Percentiles rank a stretch among this genome's conserved stretches.
These are phyloP conservation scores for Cotesia typhae DNA, from an alignment of 1,140 invertebrate genomes.

Conservation along the genomic window DNA sequence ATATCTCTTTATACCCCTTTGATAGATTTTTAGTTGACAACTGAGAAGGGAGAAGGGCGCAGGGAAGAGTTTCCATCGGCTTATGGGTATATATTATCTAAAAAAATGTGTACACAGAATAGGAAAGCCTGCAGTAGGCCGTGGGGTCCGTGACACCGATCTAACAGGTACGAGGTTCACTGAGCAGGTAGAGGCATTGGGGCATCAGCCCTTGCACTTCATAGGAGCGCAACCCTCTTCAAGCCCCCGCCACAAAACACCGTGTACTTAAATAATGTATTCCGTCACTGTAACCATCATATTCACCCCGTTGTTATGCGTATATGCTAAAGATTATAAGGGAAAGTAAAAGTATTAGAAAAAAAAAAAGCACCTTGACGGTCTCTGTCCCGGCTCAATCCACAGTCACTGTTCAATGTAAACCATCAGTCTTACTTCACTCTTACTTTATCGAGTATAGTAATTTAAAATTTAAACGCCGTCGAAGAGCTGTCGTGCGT, in stretches of 20 bases:
- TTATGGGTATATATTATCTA: too few species aligned
- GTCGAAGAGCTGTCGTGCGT: conserved; percentile 4
- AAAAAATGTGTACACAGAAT: neutral
- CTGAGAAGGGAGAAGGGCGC: too few species aligned
- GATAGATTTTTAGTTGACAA: neutral
- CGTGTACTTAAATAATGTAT: conserved; percentile 9
- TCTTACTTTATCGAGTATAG: conserved; percentile 1
- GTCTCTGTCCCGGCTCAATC: neutral
- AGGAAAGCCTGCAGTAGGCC: conserved; percentile 4
- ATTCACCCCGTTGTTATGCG: too few species aligned
- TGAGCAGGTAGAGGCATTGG: too few species aligned
- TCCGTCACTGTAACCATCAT: too few species aligned
- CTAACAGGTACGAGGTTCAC: conserved; percentile 7
- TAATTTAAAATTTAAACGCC: neutral
- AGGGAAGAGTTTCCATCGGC: too few species aligned
- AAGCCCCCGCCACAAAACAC: conserved; percentile 22
- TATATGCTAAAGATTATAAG: neutral
- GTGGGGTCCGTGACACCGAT: conserved; percentile 15
- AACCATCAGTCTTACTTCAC: neutral
- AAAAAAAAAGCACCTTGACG: conserved; percentile 21
- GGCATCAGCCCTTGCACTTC: conserved; percentile 5
- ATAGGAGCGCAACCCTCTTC: neutral
- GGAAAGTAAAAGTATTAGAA: neutral
- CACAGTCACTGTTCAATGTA: neutral
- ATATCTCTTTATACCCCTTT: neutral